Evolutionary conservation across 2,113 vertebrate genomes (phyloP).

Genomic region (Tamias sibiricus): DNA sequence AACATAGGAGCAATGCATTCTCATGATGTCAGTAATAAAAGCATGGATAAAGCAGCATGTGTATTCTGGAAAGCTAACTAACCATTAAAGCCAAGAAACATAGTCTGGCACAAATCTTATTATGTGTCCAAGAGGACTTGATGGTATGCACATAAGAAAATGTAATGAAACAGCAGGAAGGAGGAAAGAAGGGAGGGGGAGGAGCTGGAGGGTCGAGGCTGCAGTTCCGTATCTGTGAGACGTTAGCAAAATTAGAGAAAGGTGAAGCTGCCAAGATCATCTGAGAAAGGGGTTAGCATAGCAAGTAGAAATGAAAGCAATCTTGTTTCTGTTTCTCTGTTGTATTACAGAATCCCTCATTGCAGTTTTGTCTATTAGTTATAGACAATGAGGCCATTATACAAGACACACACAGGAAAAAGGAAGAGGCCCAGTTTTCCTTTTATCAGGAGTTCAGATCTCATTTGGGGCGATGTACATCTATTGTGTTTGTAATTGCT

Average conservation of each 20-base stretch:
- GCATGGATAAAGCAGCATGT: conserved; percentile 86
- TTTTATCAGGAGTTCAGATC: conserved; percentile 77
- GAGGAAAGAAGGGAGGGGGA: conserved; percentile 28
- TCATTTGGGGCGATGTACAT: conserved; percentile 72
- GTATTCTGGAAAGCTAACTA: conserved; percentile 87
- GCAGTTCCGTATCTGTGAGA: conserved; percentile 55
- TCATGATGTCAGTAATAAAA: conserved; percentile 89
- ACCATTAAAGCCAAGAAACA: conserved; percentile 87
- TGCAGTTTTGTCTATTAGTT: conserved; percentile 58
- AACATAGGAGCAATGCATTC: conserved; percentile 84
- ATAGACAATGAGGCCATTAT: conserved; percentile 59
- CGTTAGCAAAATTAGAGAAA: conserved; percentile 50
- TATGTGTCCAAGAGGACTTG: conserved; percentile 84
- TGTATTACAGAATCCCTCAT: conserved; percentile 36
- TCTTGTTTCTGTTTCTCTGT: conserved; percentile 62
- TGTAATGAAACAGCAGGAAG: conserved; percentile 78
- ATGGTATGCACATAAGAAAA: conserved; percentile 84
- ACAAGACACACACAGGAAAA: conserved; percentile 42
- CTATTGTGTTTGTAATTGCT: conserved; percentile 81
- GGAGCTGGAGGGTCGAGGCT: neutral
- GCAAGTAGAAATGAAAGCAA: conserved; percentile 18
- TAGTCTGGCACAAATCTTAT: conserved; percentile 87
- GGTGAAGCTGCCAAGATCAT: conserved; percentile 72
- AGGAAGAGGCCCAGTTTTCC: conserved; percentile 53
- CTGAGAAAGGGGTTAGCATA: conserved; percentile 69